Base-by-base conservation (phyloP, 2,113 vertebrate species). In the Notothenia rossii region DNA sequence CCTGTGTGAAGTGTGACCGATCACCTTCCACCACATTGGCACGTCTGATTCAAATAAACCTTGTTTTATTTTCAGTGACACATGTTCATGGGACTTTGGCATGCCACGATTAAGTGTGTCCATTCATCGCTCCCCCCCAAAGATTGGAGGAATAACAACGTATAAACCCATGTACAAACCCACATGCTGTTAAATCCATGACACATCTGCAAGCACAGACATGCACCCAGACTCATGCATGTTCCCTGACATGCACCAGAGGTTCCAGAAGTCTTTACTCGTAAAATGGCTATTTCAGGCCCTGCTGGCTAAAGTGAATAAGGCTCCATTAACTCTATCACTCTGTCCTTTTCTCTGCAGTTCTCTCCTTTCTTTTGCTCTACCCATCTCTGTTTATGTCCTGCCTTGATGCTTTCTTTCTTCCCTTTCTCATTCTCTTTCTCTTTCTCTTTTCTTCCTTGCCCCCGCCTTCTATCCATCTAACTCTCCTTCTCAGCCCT, bases 201-300 rank as follows among this genome's bases (percentile, higher is more conserved):
- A 54, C 13, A 74, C 60, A 75, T 80, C 53, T 75, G 76, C 75
- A 73, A 71, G 79, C 70, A 51, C 18, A 82, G 65, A 84, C 75
- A 59, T 58, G 64, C 20, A 82, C 60, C 25, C 13, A 59, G 17
- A 74, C 12, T 36, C n/a, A 66, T 61, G 64, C 65, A 56, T 77
- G 50, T 49, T 54, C 36, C 46, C 76, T 17, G 17, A 67, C 71
- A 72, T 46, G 48, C 66, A 66, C 67, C 25, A 48, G 15, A 72
- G 50, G 20, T 84, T 79, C 73, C 63, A 72, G 20, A 68, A 54
- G 64, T 49, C 25, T 84, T 84, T 68, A 29, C 61, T 76, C 72
- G 51, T 59, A 89, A 85, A 88, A 87, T 86, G 64, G 82, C 79
- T 84, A 84, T 90, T 92, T 91, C 77, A 90, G 75, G 68, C 77